A percentile compares a stretch with the other conserved stretches of the same genome.
Evolutionary conservation across 1,140 invertebrate genomes (phyloP).

Genomic region (Magallana angulata): DNA sequence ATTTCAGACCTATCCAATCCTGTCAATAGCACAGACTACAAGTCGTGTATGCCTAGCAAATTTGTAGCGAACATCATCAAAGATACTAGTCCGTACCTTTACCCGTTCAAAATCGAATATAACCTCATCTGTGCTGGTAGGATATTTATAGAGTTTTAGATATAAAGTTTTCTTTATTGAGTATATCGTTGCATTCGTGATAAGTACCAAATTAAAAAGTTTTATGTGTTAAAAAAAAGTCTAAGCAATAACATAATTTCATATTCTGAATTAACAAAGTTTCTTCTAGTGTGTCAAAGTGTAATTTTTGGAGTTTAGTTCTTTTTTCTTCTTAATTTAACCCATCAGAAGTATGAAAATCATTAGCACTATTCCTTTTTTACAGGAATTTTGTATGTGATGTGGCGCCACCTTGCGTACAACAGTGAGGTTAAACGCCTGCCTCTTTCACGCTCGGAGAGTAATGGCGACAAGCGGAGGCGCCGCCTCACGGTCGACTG

Average conservation of each 20-base stretch:
- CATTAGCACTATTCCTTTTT: not conserved
- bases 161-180: not conserved
- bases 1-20: no score
- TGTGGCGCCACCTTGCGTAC: slow-evolving; percentile 69
- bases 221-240: no score
- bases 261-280: no score
- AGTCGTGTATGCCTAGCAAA: not conserved
- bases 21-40: not conserved
- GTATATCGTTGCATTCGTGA: not conserved
- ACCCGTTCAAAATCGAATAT: slow-evolving; percentile 98
- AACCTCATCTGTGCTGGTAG: slow-evolving; percentile 92
- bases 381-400: slow-evolving; percentile 67
- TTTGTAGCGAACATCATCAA: slow-evolving; percentile 10
- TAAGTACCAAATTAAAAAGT: not conserved
- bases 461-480: slow-evolving; percentile 27
- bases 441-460: slow-evolving; percentile 22
- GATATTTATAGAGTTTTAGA: not conserved
- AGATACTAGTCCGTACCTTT: slow-evolving; percentile 87
- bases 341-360: no score
- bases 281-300: no score
- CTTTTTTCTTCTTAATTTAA: no score
- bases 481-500: slow-evolving; percentile 82
- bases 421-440: not conserved
- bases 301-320: no score
- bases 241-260: no score